Evolutionary conservation across 2,797 vertebrate genomes (phyloP).

Genomic region (Hippopotamyrus pictus): DNA sequence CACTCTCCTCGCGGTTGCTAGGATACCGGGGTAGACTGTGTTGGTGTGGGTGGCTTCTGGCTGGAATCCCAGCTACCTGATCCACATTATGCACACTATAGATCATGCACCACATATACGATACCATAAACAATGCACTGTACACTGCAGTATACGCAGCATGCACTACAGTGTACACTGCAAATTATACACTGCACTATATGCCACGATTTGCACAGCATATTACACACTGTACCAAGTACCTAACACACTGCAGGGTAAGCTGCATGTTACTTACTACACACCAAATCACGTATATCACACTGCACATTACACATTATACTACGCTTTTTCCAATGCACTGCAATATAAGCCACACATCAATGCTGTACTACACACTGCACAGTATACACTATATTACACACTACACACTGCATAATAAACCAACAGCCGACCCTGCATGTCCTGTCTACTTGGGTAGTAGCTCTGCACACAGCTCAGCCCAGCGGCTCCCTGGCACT

Average conservation of each 20-base stretch:
- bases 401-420: background rate
- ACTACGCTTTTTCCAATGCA: background rate
- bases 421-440: too few relatives aligned
- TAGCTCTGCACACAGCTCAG: background rate
- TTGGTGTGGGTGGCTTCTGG: background rate
- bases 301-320: background rate
- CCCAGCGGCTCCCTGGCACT: background rate
- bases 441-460: background rate
- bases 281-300: background rate
- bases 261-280: background rate
- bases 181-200: background rate
- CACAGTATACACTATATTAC: background rate
- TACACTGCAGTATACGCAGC: background rate
- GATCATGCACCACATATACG: background rate
- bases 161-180: background rate
- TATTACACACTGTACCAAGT: background rate
- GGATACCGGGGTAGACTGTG: slow-evolving; percentile 10
- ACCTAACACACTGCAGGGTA: background rate
- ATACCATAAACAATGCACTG: background rate
- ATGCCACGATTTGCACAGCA: background rate
- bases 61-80: slow-evolving; percentile 3
- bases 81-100: background rate
- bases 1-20: slow-evolving; percentile 16
- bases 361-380: background rate
- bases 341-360: background rate